These are phyloP conservation scores for Myotis findleyi DNA, from an alignment of 2,797 vertebrate genomes.

Conservation along the genomic window DNA sequence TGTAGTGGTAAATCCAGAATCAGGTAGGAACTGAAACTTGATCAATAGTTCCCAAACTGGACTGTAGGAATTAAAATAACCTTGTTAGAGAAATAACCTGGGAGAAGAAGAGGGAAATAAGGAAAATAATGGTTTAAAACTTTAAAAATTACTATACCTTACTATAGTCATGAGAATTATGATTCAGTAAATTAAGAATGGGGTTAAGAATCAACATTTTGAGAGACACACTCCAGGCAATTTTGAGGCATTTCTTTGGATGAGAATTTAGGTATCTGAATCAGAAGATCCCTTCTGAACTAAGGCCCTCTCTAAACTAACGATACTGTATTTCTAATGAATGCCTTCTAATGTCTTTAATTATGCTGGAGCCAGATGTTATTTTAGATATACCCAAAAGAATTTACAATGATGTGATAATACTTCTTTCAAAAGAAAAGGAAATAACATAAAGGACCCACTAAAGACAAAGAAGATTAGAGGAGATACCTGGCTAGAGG, in stretches of 20 bases:
- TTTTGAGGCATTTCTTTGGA: not conserved
- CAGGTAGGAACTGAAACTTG: not conserved
- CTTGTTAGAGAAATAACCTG: not conserved
- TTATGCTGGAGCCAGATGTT: not conserved
- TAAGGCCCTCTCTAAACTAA: not conserved
- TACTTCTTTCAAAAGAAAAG: not conserved
- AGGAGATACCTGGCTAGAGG: not conserved
- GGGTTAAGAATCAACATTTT: not conserved
- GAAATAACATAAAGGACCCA: not conserved
- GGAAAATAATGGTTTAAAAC: not conserved
- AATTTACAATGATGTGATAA: not conserved
- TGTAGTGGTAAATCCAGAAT: not conserved
- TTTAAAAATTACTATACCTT: not conserved
- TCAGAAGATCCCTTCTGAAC: not conserved
- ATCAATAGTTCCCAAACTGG: not conserved
- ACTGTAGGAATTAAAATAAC: not conserved
- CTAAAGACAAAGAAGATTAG: not conserved
- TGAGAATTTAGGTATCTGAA: not conserved
- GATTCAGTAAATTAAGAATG: not conserved
- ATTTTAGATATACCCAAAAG: not conserved
- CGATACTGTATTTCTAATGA: not conserved
- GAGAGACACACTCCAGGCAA: not conserved
- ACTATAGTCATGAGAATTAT: not conserved
- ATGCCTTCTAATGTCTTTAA: constrained; percentile 7
- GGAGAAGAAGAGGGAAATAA: not conserved